Conservation (phyloP, 23 tunicate species). For the Phallusia fumigata region DNA sequence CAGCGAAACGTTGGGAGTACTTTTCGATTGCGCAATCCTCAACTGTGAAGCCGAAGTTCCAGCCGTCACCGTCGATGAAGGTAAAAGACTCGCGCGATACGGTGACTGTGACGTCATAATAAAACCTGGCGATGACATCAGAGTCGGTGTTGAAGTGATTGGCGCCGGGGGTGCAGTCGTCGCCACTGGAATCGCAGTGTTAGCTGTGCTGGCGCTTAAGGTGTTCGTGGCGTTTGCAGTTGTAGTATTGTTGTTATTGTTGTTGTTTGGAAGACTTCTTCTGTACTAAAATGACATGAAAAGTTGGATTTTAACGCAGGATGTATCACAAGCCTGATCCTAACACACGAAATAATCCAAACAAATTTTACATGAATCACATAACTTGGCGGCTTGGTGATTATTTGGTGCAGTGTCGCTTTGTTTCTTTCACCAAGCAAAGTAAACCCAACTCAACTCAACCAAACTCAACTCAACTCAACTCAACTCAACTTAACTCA, state of each 20-base stretch:
- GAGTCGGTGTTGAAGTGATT: neutral
- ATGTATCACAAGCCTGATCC: too few species aligned
- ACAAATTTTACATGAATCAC: too few species aligned
- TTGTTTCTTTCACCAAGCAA: too few species aligned
- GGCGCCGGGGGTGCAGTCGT: neutral
- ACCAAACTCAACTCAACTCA: too few species aligned
- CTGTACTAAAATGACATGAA: neutral
- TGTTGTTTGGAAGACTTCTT: neutral
- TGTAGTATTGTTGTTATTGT: neutral
- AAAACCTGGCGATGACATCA: neutral
- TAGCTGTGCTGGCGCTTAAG: conserved; percentile 26
- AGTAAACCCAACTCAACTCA: too few species aligned
- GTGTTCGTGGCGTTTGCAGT: conserved; percentile 10
- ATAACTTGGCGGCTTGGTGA: too few species aligned
- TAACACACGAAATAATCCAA: too few species aligned
- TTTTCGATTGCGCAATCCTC: conserved; percentile 62
- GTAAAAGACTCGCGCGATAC: conserved; percentile 23
- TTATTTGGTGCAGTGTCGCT: too few species aligned
- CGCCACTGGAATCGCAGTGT: conserved; percentile 38
- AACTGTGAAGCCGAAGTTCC: conserved; percentile 38
- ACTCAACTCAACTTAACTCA: conserved; percentile 5
- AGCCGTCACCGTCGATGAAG: conserved; percentile 70
- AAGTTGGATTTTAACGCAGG: too few species aligned
- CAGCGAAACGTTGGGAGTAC: conserved; percentile 53
- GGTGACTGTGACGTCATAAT: neutral